A percentile compares a stretch with the other conserved stretches of the same genome.
Evolutionary conservation across 30 jellyfish, hydroid and myxozoan genomes (phyloP).

Genomic region (Turritopsis dohrnii): DNA sequence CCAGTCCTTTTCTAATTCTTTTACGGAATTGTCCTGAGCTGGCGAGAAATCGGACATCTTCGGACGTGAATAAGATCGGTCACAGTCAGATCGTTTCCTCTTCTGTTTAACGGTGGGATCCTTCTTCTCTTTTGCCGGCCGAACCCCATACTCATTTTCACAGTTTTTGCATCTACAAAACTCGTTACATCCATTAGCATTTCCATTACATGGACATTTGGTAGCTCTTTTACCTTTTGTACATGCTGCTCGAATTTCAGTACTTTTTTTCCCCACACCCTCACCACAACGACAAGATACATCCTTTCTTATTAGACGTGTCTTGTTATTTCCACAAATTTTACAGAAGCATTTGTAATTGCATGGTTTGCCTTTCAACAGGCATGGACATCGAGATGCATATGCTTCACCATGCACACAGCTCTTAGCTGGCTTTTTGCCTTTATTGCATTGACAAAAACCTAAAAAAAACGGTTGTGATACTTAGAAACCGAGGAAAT

Average conservation of each 20-base stretch:
- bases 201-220: slow-evolving; percentile 8
- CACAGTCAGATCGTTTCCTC: neutral
- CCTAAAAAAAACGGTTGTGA: neutral
- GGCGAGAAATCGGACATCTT: neutral
- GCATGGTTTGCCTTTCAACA: neutral
- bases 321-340: neutral
- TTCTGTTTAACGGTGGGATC: neutral
- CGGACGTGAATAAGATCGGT: neutral
- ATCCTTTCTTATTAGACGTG: neutral
- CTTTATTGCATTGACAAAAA: neutral
- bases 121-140: neutral
- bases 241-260: neutral
- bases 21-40: neutral
- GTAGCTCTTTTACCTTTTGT: neutral
- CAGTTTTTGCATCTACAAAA: slow-evolving; percentile 13
- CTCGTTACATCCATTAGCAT: neutral
- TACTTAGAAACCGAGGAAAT: neutral
- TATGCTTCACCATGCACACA: neutral
- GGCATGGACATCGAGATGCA: slow-evolving; percentile 12
- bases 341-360: neutral
- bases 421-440: neutral
- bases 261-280: neutral
- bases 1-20: neutral
- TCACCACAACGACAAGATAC: slow-evolving; percentile 11
- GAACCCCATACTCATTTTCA: neutral